Evolutionary conservation across 2,113 vertebrate genomes (phyloP).

Genomic region (Hippocampus guttulatus): DNA sequence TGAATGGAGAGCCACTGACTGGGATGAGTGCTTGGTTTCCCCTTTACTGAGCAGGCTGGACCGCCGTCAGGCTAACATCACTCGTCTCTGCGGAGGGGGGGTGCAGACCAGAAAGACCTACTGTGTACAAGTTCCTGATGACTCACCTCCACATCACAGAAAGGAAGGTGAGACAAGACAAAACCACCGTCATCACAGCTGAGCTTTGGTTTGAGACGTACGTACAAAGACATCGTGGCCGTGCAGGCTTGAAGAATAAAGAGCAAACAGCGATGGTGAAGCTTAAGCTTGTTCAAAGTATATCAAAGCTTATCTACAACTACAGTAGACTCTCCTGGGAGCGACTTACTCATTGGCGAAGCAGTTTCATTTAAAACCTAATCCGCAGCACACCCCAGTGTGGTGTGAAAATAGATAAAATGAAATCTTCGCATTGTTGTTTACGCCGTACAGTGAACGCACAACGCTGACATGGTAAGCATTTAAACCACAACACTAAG

Average conservation of each 20-base stretch:
- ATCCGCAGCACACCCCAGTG: not conserved
- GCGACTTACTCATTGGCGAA: conserved; percentile 5
- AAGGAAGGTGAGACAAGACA: conserved; percentile 79
- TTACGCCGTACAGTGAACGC: not conserved
- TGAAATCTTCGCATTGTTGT: not conserved
- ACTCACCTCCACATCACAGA: conserved; percentile 49
- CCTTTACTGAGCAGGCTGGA: conserved; percentile 81
- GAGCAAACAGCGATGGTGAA: not conserved
- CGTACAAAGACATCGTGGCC: not conserved
- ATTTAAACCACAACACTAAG: conserved; percentile 1
- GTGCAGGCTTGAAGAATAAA: conserved; percentile 1
- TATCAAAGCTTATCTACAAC: conserved; percentile 11
- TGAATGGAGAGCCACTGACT: conserved; percentile 87
- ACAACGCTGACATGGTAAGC: not conserved
- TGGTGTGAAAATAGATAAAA: conserved; percentile 9
- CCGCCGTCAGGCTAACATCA: conserved; percentile 56
- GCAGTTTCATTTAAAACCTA: conserved; percentile 6
- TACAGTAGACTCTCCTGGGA: conserved; percentile 10
- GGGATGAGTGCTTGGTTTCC: conserved; percentile 82
- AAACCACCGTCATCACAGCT: conserved; percentile 4
- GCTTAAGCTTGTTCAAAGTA: conserved; percentile 8
- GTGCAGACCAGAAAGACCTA: conserved; percentile 85
- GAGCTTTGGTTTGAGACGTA: conserved; percentile 1
- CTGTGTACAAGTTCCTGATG: conserved; percentile 76
- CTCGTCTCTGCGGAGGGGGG: conserved; percentile 84